Percentiles rank a stretch among this genome's conserved stretches.
phyloP scores from a whole-genome alignment of 2,888 invertebrate genomes.

The Lycaena phlaeas region DNA sequence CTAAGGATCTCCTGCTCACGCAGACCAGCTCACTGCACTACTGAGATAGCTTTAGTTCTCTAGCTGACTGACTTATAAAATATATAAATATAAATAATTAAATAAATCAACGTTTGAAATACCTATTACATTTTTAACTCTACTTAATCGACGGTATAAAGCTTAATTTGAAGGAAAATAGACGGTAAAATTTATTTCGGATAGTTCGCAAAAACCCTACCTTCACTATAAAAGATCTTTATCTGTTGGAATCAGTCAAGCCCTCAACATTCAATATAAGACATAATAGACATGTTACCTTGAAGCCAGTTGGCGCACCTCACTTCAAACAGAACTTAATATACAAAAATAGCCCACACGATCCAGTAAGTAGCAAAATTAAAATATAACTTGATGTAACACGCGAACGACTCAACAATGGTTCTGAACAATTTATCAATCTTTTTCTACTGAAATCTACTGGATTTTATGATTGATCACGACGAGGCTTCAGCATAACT shows the following conservation, averaged over 20 bases:
- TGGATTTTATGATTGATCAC: neutral
- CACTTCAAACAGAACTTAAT: constrained; percentile 1
- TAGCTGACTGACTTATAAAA: too few relatives aligned
- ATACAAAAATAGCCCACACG: neutral
- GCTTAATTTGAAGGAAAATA: too few relatives aligned
- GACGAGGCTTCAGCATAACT: neutral
- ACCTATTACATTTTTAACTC: too few relatives aligned
- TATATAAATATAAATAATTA: too few relatives aligned
- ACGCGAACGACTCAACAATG: neutral
- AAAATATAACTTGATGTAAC: neutral
- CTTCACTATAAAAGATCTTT: neutral
- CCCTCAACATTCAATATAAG: neutral
- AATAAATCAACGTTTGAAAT: too few relatives aligned
- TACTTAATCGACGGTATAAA: too few relatives aligned
- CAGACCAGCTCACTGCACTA: too few relatives aligned
- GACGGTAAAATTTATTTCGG: too few relatives aligned
- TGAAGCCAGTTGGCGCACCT: neutral
- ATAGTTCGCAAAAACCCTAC: too few relatives aligned
- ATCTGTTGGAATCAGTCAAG: neutral
- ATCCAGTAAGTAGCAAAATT: neutral
- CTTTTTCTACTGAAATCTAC: neutral
- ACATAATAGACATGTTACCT: neutral
- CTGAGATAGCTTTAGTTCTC: too few relatives aligned
- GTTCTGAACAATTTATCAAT: constrained; percentile 1
- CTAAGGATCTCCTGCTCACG: too few relatives aligned